Evolutionary conservation across 1,140 invertebrate species (phyloP).

Genomic region (Drosophila seguyi): DNA sequence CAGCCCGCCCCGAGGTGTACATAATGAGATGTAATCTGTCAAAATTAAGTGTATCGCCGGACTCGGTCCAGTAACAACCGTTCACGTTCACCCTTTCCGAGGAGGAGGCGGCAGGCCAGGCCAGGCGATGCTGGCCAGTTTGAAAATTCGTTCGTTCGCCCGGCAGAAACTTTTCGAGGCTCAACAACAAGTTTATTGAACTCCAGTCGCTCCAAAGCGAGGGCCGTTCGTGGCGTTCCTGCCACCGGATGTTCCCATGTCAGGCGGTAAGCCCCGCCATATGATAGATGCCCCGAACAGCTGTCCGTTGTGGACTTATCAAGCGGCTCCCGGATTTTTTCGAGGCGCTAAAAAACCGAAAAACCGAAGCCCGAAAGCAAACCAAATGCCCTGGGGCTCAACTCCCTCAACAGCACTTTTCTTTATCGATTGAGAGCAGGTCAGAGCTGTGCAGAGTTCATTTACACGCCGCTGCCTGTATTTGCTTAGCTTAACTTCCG

Average conservation of each 20-base stretch:
- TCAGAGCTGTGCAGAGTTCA: constrained; percentile 67
- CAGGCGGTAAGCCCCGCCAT: constrained; percentile 62
- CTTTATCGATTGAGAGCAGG: constrained; percentile 55
- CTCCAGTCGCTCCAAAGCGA: constrained; percentile 41
- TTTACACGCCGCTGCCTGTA: constrained; percentile 70
- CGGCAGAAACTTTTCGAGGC: constrained; percentile 51
- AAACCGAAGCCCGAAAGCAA: constrained; percentile 16
- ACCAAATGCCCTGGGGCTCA: constrained; percentile 34
- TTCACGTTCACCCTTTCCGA: constrained; percentile 19
- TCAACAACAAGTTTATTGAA: constrained; percentile 73
- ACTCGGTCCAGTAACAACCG: constrained; percentile 34
- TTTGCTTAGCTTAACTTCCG: constrained; percentile 79
- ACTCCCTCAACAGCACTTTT: constrained; percentile 51
- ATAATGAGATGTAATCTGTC: constrained; percentile 84
- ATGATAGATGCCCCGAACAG: constrained; percentile 75
- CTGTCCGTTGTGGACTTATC: constrained; percentile 71
- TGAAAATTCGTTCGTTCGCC: constrained; percentile 18
- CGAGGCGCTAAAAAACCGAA: constrained; percentile 13
- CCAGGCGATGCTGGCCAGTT: constrained; percentile 27
- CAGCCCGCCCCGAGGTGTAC: constrained; percentile 69
- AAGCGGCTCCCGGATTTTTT: constrained; percentile 46
- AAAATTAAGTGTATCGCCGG: constrained; percentile 79
- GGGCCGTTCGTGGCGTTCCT: constrained; percentile 43
- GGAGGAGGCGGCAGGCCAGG: constrained; percentile 1
- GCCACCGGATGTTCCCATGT: constrained; percentile 76